phyloP scores from a whole-genome alignment of 2,888 invertebrate species.

The Machimus atricapillus region DNA sequence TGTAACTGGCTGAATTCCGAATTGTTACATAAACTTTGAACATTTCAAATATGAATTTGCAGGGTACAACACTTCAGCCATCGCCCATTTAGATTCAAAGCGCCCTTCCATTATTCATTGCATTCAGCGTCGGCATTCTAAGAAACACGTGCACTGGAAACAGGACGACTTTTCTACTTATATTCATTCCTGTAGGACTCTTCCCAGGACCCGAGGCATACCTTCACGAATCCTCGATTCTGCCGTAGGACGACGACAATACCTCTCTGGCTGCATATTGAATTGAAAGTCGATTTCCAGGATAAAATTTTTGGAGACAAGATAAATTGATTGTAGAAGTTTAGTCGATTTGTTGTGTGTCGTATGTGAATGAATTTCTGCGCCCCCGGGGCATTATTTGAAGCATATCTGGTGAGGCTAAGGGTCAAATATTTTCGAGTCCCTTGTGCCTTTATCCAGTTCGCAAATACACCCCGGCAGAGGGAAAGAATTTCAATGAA shows the following conservation, averaged over 20 bases:
- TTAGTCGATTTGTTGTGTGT: constrained; percentile 45
- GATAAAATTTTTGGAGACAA: constrained; percentile 43
- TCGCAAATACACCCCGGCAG: constrained; percentile 22
- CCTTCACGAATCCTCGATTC: constrained; percentile 42
- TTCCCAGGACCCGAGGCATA: constrained; percentile 14
- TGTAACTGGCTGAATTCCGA: constrained; percentile 10
- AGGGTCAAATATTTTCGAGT: constrained; percentile 36
- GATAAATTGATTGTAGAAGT: constrained; percentile 46
- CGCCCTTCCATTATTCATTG: constrained; percentile 36
- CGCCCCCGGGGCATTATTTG: constrained; percentile 29
- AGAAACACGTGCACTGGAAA: constrained; percentile 40
- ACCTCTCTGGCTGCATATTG: constrained; percentile 41
- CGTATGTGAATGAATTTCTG: constrained; percentile 46
- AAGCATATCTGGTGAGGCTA: constrained; percentile 26
- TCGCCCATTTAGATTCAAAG: constrained; percentile 36
- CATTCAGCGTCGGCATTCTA: constrained; percentile 35
- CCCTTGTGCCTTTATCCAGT: constrained; percentile 21
- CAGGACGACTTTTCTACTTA: constrained; percentile 32
- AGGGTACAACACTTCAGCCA: constrained; percentile 5
- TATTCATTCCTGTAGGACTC: background rate
- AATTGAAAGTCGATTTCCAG: constrained; percentile 46
- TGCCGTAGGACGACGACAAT: constrained; percentile 39
- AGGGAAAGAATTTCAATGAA: constrained; percentile 43
- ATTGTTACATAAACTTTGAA: constrained; percentile 36
- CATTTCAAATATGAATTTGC: constrained; percentile 38